A percentile compares a stretch with the other conserved stretches of the same genome.
Conservation (phyloP, 2,888 invertebrate genomes). For the Hypomecis atomaria region DNA sequence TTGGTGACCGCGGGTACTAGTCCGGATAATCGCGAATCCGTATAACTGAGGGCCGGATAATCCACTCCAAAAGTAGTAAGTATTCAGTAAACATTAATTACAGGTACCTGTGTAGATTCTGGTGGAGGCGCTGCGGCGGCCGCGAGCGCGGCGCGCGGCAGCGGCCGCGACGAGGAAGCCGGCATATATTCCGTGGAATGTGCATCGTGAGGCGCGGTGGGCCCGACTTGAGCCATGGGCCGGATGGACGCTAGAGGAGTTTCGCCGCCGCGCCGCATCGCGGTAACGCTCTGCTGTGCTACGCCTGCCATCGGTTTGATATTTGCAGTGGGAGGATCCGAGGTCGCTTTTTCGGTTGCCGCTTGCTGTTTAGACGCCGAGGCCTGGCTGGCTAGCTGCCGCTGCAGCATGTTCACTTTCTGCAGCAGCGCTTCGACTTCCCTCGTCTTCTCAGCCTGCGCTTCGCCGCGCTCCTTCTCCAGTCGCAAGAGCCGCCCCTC, state of each 20-base stretch:
- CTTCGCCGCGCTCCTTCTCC: slow-evolving; percentile 89
- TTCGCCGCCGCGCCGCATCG: slow-evolving; percentile 89
- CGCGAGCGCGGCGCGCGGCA: slow-evolving; percentile 86
- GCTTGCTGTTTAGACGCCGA: slow-evolving; percentile 87
- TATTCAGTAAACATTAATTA: background rate
- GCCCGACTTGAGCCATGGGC: slow-evolving; percentile 93
- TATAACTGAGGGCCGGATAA: no score
- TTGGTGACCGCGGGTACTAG: no score
- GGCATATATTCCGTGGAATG: slow-evolving; percentile 92
- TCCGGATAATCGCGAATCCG: no score
- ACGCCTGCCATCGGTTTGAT: slow-evolving; percentile 95
- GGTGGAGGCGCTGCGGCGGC: slow-evolving; percentile 85
- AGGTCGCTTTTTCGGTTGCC: slow-evolving; percentile 81
- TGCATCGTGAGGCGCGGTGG: slow-evolving; percentile 88
- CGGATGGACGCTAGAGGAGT: slow-evolving; percentile 96
- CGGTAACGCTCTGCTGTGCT: slow-evolving; percentile 79
- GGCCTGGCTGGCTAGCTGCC: slow-evolving; percentile 89
- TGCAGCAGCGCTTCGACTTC: slow-evolving; percentile 90
- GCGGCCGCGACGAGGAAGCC: slow-evolving; percentile 89
- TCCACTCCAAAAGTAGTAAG: background rate
- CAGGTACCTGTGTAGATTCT: slow-evolving; percentile 69
- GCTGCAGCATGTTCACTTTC: slow-evolving; percentile 87
- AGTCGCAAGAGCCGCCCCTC: slow-evolving; percentile 88
- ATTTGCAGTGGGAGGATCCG: slow-evolving; percentile 92
- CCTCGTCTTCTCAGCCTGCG: slow-evolving; percentile 84